phyloP scores from a whole-genome alignment of 2,113 vertebrate species.

The Thunnus maccoyii region DNA sequence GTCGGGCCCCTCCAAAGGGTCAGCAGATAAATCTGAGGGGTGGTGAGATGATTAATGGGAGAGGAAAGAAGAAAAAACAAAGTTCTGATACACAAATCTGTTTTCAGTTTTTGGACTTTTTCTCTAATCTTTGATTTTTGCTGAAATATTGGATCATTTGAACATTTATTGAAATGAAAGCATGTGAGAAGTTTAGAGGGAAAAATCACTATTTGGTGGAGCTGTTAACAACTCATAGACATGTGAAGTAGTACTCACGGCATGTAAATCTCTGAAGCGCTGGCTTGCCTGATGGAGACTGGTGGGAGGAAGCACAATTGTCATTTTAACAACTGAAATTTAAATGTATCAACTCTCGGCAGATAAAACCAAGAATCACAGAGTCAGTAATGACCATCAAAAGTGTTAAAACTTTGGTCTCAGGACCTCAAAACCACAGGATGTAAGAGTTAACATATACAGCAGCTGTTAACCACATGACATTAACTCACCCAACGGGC shows the following conservation, averaged over 20 bases:
- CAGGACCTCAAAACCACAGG: conserved; percentile 3
- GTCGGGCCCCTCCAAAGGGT: no score
- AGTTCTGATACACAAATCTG: no score
- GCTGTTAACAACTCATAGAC: no score
- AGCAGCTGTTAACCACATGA: background rate
- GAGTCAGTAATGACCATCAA: background rate
- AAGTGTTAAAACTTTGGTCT: background rate
- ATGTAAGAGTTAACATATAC: background rate
- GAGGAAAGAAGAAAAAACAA: no score
- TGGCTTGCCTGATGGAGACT: conserved; percentile 54
- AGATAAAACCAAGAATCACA: background rate
- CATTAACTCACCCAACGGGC: conserved; percentile 52
- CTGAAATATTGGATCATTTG: no score
- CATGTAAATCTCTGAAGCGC: conserved; percentile 48
- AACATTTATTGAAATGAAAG: no score
- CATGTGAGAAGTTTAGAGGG: no score
- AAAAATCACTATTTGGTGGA: no score
- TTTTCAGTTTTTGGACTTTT: no score
- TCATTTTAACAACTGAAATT: background rate
- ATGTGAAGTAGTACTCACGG: conserved; percentile 39
- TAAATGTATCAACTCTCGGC: background rate
- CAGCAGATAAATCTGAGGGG: no score
- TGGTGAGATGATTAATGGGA: no score
- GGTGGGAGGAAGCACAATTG: background rate
- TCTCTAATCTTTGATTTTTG: no score